Conservation (phyloP, 2,888 invertebrate species). For the Pyrrhia umbra region DNA sequence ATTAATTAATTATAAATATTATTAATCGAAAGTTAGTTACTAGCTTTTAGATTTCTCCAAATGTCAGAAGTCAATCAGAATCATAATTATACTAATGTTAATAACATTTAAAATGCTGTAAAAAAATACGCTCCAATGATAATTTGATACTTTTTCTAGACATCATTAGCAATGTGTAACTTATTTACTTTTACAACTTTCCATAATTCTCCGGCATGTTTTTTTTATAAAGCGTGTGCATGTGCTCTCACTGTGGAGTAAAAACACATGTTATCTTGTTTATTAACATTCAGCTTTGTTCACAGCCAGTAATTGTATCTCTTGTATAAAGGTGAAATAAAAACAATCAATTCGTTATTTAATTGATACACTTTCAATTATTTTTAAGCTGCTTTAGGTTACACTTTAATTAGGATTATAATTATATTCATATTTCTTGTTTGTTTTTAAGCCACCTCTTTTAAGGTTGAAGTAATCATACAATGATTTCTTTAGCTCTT, state of each 20-base stretch:
- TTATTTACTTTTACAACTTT: conserved; percentile 46
- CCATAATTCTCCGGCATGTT: conserved; percentile 44
- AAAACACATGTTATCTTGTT: conserved; percentile 47
- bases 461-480: too few relatives aligned
- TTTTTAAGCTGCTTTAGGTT: background rate
- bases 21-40: conserved; percentile 31
- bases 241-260: conserved; percentile 50
- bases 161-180: conserved; percentile 44
- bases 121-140: conserved; percentile 31
- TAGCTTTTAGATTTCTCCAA: conserved; percentile 24
- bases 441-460: conserved; percentile 3
- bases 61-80: conserved; percentile 33
- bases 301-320: conserved; percentile 37
- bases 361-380: conserved; percentile 9
- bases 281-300: conserved; percentile 57
- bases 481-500: too few relatives aligned
- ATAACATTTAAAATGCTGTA: conserved; percentile 25
- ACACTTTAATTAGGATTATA: background rate
- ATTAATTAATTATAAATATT: conserved; percentile 14
- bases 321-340: conserved; percentile 27
- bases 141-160: conserved; percentile 34
- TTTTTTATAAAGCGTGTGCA: conserved; percentile 34
- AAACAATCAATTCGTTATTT: conserved; percentile 19
- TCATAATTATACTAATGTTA: conserved; percentile 8
- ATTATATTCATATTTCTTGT: background rate